Conservation (phyloP, 2,113 vertebrate species). For the Agelaius tricolor region DNA sequence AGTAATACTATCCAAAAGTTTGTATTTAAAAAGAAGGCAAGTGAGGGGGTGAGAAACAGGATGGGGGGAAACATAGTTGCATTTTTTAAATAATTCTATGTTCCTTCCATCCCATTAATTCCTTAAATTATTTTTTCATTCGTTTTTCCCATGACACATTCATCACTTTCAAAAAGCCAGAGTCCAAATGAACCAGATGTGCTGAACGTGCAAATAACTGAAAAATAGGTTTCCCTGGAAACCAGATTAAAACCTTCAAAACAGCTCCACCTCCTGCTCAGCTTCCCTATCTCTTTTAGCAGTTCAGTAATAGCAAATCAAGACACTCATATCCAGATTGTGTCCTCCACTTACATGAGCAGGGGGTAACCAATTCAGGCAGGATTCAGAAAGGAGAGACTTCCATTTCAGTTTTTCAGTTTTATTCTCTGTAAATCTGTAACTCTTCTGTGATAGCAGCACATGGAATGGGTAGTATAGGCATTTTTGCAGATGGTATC, state of each 20-base stretch:
- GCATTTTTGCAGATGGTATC: slow-evolving; percentile 44
- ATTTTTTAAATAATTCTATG: not conserved
- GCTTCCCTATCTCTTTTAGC: slow-evolving; percentile 31
- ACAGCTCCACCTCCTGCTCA: slow-evolving; percentile 57
- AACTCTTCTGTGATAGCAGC: slow-evolving; percentile 1
- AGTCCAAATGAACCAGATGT: slow-evolving; percentile 67
- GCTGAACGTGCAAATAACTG: slow-evolving; percentile 57
- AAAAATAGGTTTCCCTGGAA: slow-evolving; percentile 65
- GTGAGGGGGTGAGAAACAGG: not conserved
- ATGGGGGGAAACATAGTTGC: not conserved
- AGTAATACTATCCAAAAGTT: not conserved
- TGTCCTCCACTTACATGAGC: slow-evolving; percentile 36
- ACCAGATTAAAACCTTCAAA: slow-evolving; percentile 54
- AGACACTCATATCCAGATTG: slow-evolving; percentile 41
- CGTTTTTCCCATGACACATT: slow-evolving; percentile 37
- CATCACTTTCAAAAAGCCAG: slow-evolving; percentile 40
- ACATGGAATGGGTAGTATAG: not conserved
- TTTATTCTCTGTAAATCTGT: slow-evolving; percentile 16
- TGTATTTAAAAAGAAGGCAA: not conserved
- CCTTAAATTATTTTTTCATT: slow-evolving; percentile 54
- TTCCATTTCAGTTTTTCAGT: slow-evolving; percentile 17
- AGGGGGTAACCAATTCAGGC: slow-evolving; percentile 42
- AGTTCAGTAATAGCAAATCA: slow-evolving; percentile 53
- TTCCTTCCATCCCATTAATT: slow-evolving; percentile 51
- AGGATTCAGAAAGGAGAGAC: slow-evolving; percentile 19